Base-by-base conservation (phyloP, 2,113 vertebrate species). In the Periophthalmus modestus region DNA sequence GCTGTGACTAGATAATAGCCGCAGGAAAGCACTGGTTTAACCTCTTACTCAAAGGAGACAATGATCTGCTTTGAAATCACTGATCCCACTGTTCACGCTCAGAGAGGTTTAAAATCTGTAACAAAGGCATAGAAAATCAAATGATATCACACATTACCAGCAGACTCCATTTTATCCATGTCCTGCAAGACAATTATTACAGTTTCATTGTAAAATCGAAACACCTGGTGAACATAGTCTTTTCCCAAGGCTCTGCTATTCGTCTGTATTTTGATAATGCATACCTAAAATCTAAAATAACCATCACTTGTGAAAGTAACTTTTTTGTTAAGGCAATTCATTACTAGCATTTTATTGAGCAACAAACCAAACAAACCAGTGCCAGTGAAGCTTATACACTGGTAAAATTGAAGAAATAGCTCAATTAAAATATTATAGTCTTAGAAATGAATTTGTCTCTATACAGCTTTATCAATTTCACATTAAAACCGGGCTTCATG, bases 391-490 rank as follows among this genome's bases (percentile, higher is more conserved):
- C 19, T 19, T 19, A n/a, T n/a, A 21, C 82, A 86, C 74, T 75
- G 78, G 78, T 71, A 58, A 73, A 54, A 9, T 55, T 9, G n/a
- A n/a, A 55, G 18, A 10, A 55, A 55, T 10, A 55, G 2, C 19
- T 55, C 52, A 55, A 52, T 52, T 55, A 55, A 43, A n/a, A 55
- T 19, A 55, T n/a, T 7, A 43, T 83, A 81, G 76, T 82, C 81
- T 74, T 79, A 73, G 77, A 91, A 88, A 88, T 86, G 81, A 92
- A 87, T 76, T 82, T 87, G 85, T 87, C 84, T 91, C 80, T 15
- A 79, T 67, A 74, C 68, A 89, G 76, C 73, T 84, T 80, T 88
- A 90, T 90, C 89, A 92, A 90, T 92, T 89, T 90, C 75, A 69
- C 69, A 80, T 84, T 84, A 88, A 83, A 86, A 82, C 68, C 78